Evolutionary conservation across 2,113 vertebrate genomes (phyloP).

Genomic region (Podilymbus podiceps): DNA sequence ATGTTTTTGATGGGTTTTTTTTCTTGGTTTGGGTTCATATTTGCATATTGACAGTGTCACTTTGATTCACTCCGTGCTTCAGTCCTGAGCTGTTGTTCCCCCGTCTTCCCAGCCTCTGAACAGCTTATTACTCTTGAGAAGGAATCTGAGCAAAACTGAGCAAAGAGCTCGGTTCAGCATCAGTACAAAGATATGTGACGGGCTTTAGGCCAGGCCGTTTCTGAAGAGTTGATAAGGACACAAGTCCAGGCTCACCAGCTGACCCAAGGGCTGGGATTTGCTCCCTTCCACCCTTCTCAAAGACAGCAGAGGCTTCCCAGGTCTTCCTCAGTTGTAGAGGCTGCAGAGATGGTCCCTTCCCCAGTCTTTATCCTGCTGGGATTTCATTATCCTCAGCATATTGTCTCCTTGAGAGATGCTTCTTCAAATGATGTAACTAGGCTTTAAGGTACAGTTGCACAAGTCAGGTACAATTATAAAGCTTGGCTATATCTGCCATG

Average conservation of each 20-base stretch:
- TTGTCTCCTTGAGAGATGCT: neutral
- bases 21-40: neutral
- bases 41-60: neutral
- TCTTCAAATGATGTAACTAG: neutral
- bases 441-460: neutral
- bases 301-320: neutral
- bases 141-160: neutral
- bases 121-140: neutral
- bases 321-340: neutral
- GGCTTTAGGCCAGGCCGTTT: neutral
- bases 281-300: neutral
- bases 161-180: neutral
- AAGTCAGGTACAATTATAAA: neutral
- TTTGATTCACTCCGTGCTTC: neutral
- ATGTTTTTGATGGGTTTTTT: neutral
- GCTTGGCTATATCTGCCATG: neutral
- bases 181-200: neutral
- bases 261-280: neutral
- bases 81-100: neutral
- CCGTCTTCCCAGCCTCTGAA: neutral
- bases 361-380: neutral
- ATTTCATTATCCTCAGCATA: neutral
- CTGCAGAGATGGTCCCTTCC: neutral
- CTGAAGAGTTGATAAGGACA: neutral
- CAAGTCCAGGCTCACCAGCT: neutral